phyloP scores from a whole-genome alignment of 2,797 vertebrate species.

The Taenioides sp. region DNA sequence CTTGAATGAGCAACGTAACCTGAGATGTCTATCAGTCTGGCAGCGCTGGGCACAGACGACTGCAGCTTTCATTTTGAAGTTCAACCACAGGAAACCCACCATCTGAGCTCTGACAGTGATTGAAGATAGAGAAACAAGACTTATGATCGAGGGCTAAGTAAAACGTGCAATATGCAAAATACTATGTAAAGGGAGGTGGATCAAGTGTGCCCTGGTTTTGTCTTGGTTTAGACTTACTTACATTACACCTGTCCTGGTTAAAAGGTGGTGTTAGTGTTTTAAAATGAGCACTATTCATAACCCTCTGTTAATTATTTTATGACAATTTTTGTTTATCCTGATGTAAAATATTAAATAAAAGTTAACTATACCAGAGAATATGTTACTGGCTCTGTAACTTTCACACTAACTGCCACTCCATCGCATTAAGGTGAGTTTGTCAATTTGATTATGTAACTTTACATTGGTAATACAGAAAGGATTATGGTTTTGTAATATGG shows the following conservation, averaged over 20 bases:
- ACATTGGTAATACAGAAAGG: neutral
- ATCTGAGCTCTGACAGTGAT: constrained; percentile 62
- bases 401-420: no score
- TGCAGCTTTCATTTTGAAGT: constrained; percentile 74
- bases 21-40: constrained; percentile 70
- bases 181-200: neutral
- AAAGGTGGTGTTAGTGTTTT: no score
- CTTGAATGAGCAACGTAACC: constrained; percentile 73
- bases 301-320: no score
- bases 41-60: constrained; percentile 47
- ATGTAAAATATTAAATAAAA: no score
- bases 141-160: neutral
- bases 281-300: no score
- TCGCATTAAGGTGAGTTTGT: neutral
- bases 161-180: neutral
- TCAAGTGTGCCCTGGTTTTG: neutral
- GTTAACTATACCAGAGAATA: no score
- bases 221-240: neutral
- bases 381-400: no score
- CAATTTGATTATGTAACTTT: neutral
- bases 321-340: no score
- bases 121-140: constrained; percentile 31
- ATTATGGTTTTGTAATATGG: no score
- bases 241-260: no score
- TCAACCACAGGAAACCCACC: constrained; percentile 70